phyloP scores from a whole-genome alignment of 2,797 vertebrate genomes.

The Gobionotothen gibberifrons region DNA sequence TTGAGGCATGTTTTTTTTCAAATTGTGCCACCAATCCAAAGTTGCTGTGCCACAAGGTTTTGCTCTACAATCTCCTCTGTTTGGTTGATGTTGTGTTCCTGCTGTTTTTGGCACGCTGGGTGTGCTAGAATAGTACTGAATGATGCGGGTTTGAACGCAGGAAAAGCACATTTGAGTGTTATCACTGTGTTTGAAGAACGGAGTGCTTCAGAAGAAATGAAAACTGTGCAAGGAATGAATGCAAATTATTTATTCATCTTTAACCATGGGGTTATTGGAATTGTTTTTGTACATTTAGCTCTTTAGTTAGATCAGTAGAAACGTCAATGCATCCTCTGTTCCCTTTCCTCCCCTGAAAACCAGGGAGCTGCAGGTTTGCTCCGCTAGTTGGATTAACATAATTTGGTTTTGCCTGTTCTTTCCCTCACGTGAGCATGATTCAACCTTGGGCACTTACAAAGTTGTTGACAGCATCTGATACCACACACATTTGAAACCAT shows the following conservation, averaged over 20 bases:
- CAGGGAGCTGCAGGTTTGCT: conserved; percentile 63
- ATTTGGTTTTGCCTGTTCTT: conserved; percentile 47
- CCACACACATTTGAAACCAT: not conserved
- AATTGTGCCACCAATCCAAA: conserved; percentile 49
- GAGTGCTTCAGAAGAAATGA: conserved; percentile 48
- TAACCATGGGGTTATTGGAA: conserved; percentile 20
- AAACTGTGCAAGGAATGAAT: conserved; percentile 61
- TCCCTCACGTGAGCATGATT: conserved; percentile 30
- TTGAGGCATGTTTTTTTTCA: conserved; percentile 28
- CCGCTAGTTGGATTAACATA: conserved; percentile 47
- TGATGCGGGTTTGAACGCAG: conserved; percentile 43
- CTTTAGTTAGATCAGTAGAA: conserved; percentile 28
- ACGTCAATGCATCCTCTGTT: conserved; percentile 31
- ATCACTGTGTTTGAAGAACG: conserved; percentile 39
- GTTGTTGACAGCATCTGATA: conserved; percentile 20
- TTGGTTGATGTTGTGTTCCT: conserved; percentile 41
- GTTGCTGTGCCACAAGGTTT: conserved; percentile 55
- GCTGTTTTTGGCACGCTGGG: conserved; percentile 60
- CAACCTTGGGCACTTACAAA: conserved; percentile 35
- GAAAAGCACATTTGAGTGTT: conserved; percentile 48
- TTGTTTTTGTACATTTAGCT: conserved; percentile 32
- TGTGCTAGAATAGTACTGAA: conserved; percentile 57
- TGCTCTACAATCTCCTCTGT: conserved; percentile 34
- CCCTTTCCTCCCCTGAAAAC: conserved; percentile 20
- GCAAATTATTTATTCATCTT: conserved; percentile 45